Evolutionary conservation across 1,140 invertebrate genomes (phyloP).

Genomic region (Ceratina japonica): DNA sequence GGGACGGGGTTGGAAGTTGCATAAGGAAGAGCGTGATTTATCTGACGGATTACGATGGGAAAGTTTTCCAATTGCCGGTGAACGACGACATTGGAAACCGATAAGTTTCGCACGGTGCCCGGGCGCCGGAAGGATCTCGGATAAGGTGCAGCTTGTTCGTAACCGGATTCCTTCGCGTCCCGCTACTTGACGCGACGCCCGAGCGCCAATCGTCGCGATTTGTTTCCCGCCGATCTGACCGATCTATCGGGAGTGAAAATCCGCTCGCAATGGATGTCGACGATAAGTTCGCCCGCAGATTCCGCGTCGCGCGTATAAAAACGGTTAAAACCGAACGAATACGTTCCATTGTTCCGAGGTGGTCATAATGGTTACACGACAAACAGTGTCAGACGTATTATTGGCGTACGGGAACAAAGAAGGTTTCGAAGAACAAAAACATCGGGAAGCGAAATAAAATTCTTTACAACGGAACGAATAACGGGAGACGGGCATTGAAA

Average conservation of each 20-base stretch:
- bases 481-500: too few species aligned
- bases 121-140: constrained; percentile 43
- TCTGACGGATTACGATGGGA: constrained; percentile 68
- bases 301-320: too few species aligned
- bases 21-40: constrained; percentile 63
- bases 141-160: constrained; percentile 41
- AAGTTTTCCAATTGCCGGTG: constrained; percentile 70
- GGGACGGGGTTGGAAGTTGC: constrained; percentile 14
- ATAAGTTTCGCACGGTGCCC: constrained; percentile 57
- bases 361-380: too few species aligned
- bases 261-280: neutral
- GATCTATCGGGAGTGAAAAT: neutral
- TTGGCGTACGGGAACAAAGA: too few species aligned
- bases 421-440: too few species aligned
- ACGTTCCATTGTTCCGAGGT: neutral
- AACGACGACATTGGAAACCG: constrained; percentile 69
- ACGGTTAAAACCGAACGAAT: too few species aligned
- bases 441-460: too few species aligned
- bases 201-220: neutral
- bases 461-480: too few species aligned
- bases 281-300: too few species aligned
- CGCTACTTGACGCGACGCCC: neutral
- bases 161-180: constrained; percentile 10
- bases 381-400: too few species aligned
- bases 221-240: neutral